Conservation (phyloP, 2,797 vertebrate species). For the Phataginus tricuspis region DNA sequence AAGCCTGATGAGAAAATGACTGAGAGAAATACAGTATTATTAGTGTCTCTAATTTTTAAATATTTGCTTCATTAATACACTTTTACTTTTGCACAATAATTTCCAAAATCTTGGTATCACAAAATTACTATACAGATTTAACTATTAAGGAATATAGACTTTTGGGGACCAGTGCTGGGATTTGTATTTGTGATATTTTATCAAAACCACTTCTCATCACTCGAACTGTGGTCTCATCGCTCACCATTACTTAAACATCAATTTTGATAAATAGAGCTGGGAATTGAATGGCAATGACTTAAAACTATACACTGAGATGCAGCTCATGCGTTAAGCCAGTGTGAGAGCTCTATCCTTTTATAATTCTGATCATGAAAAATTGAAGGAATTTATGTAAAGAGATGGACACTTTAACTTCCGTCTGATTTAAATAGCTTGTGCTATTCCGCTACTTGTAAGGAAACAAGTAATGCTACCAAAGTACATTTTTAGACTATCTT, state of each 20-base stretch:
- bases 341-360: not conserved
- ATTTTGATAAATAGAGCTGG: not conserved
- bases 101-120: not conserved
- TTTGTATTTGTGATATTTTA: constrained; percentile 5
- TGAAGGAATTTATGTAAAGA: constrained; percentile 31
- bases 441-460: constrained; percentile 7
- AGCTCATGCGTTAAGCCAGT: not conserved
- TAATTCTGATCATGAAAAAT: not conserved
- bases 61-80: not conserved
- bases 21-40: not conserved
- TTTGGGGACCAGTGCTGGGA: not conserved
- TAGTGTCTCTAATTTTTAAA: not conserved
- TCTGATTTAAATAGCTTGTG: constrained; percentile 1
- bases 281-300: not conserved
- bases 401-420: not conserved
- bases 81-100: not conserved
- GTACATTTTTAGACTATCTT: not conserved
- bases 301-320: not conserved
- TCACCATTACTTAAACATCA: not conserved
- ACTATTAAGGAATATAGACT: not conserved
- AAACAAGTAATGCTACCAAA: not conserved
- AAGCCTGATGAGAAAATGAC: constrained; percentile 9
- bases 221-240: not conserved
- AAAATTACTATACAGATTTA: not conserved
- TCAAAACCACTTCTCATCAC: not conserved